phyloP scores from a whole-genome alignment of 1,140 invertebrate species.

The Caerostris darwini region DNA sequence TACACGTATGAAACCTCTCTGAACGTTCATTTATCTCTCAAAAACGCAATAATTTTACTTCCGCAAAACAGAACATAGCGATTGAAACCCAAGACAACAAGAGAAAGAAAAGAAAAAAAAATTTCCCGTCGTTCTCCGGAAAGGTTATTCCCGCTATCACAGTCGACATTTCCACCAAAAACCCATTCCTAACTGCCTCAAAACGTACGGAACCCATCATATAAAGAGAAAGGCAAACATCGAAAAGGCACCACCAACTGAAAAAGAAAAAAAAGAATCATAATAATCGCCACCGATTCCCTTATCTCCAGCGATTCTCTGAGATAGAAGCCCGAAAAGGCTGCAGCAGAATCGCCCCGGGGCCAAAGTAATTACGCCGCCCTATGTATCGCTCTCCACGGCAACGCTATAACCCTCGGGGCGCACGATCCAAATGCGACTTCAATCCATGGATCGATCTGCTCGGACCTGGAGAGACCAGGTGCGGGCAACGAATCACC shows the following conservation, averaged over 20 bases:
- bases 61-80: not conserved
- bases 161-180: not conserved
- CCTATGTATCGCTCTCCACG: slow-evolving; percentile 32
- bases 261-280: not conserved
- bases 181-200: slow-evolving; percentile 15
- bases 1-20: too few relatives aligned
- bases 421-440: slow-evolving; percentile 33
- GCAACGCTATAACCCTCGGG: slow-evolving; percentile 24
- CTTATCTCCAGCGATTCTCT: slow-evolving; percentile 40
- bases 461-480: not conserved
- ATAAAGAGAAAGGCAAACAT: not conserved
- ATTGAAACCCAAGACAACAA: slow-evolving; percentile 3
- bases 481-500: slow-evolving; percentile 29
- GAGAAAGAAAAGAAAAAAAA: not conserved
- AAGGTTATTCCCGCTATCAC: slow-evolving; percentile 46
- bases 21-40: too few relatives aligned
- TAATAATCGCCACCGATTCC: slow-evolving; percentile 19
- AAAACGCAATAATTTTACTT: not conserved
- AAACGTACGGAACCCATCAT: slow-evolving; percentile 14
- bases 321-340: slow-evolving; percentile 39
- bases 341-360: slow-evolving; percentile 25
- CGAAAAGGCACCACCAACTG: not conserved
- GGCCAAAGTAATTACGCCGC: slow-evolving; percentile 57
- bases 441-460: slow-evolving; percentile 49
- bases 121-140: not conserved